Base-by-base conservation (phyloP, 2,113 vertebrate species). In the Cinclus mexicanus region DNA sequence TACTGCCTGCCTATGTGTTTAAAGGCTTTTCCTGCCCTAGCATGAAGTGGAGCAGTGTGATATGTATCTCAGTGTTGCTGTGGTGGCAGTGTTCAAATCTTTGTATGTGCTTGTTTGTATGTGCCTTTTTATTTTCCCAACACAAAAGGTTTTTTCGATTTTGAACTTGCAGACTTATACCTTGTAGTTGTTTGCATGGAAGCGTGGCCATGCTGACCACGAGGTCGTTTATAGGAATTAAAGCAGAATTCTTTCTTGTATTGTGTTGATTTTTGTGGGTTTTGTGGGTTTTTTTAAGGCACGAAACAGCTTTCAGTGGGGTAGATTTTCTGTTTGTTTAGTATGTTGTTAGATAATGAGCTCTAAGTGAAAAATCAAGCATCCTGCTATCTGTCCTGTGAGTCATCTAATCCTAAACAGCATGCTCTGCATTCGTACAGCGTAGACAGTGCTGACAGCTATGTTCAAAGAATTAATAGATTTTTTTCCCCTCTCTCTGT, bases 91-190 rank as follows among this genome's bases (percentile, higher is more conserved):
- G 20, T 18, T 10, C 7, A 65, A 91, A 83, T 57, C 26, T 64
- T 68, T 1, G 8, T 68, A 37, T 37, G 35, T 37, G 35, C 35
- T 37, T 37, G 59, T 76, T 57, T 83, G 7, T 75, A 5, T 50
- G 47, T 68, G 52, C 25, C 93, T 85, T 84, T 56, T 81, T 93
- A 29, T 92, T 94, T 92, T 86, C 77, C 59, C 76, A 72, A 72
- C 49, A 87, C 35, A 87, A 63, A 92, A 69, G 23, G 11, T 24
- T 24, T 90, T 86, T 67, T 33, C 52, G 53, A 31, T 81, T 89
- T 89, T 75, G 63, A 75, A 46, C 84, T 72, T 92, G 26, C 41
- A 53, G 64, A 33, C 67, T 77, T 52, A 10, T 2, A 28, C 71
- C 68, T 79, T 91, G 63, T 83, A 72, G 80, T 23, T 53, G 42